phyloP scores from a whole-genome alignment of 2,113 vertebrate genomes.

The Lepus europaeus region DNA sequence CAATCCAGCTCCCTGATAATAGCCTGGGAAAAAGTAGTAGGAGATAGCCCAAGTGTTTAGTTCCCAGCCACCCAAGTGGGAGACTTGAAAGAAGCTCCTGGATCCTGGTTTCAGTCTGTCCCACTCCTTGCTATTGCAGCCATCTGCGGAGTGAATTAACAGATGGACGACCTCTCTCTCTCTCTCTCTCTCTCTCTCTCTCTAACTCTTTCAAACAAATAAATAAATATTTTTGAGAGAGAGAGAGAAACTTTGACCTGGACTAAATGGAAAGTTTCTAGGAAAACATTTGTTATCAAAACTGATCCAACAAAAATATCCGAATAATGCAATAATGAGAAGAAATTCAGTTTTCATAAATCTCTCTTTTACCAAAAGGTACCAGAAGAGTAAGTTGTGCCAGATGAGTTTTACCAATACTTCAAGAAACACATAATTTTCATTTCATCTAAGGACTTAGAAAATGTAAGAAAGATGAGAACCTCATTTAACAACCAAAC shows the following conservation, averaged over 20 bases:
- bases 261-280: not conserved
- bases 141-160: too few relatives aligned
- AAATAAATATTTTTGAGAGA: not conserved
- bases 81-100: too few relatives aligned
- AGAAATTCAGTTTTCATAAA: not conserved
- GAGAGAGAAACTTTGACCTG: not conserved
- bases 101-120: too few relatives aligned
- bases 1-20: too few relatives aligned
- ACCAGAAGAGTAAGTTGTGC: not conserved
- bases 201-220: too few relatives aligned
- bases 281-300: not conserved
- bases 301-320: not conserved
- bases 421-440: not conserved
- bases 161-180: too few relatives aligned
- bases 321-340: not conserved
- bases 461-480: not conserved
- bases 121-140: too few relatives aligned
- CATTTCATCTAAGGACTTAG: slow-evolving; percentile 42
- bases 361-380: not conserved
- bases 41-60: too few relatives aligned
- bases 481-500: slow-evolving; percentile 8
- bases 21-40: too few relatives aligned
- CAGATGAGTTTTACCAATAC: not conserved
- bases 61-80: too few relatives aligned
- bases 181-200: too few relatives aligned